These are phyloP conservation scores for Sebastes cheni DNA, from an alignment of 2,797 vertebrate genomes.

Conservation along the genomic window DNA sequence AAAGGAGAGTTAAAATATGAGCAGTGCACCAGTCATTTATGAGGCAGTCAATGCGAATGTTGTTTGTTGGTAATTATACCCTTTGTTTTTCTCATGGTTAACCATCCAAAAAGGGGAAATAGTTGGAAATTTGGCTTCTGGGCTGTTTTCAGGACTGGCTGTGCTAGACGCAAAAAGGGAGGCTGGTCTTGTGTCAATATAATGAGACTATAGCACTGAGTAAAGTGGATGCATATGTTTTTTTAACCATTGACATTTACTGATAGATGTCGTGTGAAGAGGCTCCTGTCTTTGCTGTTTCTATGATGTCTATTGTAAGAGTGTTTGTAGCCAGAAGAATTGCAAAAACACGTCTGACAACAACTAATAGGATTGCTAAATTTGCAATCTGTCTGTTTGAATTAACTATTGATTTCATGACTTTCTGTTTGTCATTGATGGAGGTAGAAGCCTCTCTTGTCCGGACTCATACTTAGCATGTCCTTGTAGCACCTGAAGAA, in stretches of 20 bases:
- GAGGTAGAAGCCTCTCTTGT: not conserved
- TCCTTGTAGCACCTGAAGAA: conserved; percentile 19
- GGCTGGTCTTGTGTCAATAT: not conserved
- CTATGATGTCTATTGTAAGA: not conserved
- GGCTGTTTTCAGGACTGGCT: conserved; percentile 42
- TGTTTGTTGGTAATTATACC: conserved; percentile 74
- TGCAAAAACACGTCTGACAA: not conserved
- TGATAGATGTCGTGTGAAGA: not conserved
- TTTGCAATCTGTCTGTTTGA: not conserved
- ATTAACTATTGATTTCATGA: not conserved
- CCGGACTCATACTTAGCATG: not conserved
- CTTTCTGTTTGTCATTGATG: conserved; percentile 11
- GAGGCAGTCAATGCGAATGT: conserved; percentile 41
- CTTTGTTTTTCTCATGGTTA: conserved; percentile 63
- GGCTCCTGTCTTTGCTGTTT: not conserved
- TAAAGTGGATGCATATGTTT: not conserved
- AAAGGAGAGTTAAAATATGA: conserved; percentile 52
- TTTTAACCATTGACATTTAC: not conserved
- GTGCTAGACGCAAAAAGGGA: conserved; percentile 38
- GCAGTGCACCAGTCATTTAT: conserved; percentile 44
- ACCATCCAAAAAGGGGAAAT: conserved; percentile 67
- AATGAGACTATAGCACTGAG: not conserved
- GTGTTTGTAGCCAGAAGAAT: not conserved
- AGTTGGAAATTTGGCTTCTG: conserved; percentile 35
- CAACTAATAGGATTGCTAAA: not conserved